Evolutionary conservation across 2,113 vertebrate genomes (phyloP).

Genomic region (Rousettus leschenaultii): DNA sequence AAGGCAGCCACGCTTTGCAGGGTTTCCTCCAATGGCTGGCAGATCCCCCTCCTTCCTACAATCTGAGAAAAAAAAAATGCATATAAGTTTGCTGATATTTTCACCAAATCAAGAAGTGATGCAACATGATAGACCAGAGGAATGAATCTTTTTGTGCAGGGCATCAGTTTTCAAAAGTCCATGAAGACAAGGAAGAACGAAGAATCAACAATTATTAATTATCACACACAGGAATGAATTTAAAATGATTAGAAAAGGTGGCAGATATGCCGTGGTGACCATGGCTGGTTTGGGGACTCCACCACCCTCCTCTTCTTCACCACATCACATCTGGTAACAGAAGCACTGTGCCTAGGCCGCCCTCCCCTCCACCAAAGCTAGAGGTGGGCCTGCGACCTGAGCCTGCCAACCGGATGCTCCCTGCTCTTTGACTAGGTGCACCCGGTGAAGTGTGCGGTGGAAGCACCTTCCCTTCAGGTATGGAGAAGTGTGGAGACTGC

Average conservation of each 20-base stretch:
- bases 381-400: not conserved
- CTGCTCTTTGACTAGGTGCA: not conserved
- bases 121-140: not conserved
- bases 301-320: not conserved
- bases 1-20: not conserved
- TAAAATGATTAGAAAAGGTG: not conserved
- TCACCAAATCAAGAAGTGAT: not conserved
- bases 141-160: not conserved
- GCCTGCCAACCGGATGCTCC: not conserved
- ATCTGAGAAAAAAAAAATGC: not conserved
- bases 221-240: not conserved
- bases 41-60: not conserved
- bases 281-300: not conserved
- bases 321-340: not conserved
- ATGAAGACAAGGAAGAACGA: not conserved
- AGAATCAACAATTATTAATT: not conserved
- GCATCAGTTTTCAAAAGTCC: not conserved
- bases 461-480: not conserved
- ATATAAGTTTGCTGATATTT: not conserved
- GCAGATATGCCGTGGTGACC: not conserved
- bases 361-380: not conserved
- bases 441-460: accelerated
- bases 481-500: not conserved
- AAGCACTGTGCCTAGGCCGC: not conserved
- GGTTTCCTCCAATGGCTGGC: not conserved